Evolutionary conservation across 2,797 vertebrate species (phyloP), one percentile per base, ranked within the genome.

Genomic region (Catamblyrhynchus diadema): DNA sequence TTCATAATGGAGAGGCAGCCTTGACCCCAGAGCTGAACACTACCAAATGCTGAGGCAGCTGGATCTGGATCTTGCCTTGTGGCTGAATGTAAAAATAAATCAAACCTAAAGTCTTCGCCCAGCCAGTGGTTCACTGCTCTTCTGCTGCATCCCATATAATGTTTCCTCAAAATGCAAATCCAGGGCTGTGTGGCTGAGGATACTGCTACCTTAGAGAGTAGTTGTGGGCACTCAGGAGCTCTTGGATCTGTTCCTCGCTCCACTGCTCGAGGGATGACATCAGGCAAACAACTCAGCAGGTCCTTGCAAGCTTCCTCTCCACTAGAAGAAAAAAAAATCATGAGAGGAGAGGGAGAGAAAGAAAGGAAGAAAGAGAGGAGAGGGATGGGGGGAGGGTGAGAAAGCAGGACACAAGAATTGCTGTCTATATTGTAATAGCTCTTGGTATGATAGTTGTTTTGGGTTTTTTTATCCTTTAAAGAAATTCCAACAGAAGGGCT

Each of bases 261-360:
- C 25, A 3, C 32, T 45, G 7, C 17, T 85, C 11, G 6, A 0
- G 3, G 30, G 14, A 14, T 23, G 22, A 44, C 28, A 16, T 54
- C 25, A 72, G 61, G 35, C 8, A 64, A 78, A 57, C 15, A 56
- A 61, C 37, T 86, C 57, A n/a, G 7, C 35, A n/a, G 18, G 39
- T 37, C n/a, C 23, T 73, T 70, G 57, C n/a, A 57, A 64, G 27
- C 21, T 81, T 77, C 15, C 8, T 70, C 12, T 44, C 21, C 9
- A 28, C 0, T 1, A 33, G 9, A 64, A 64, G 5, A 33, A 35
- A 2, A 37, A n/a, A n/a, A 88, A 39, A 10, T 35, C 8, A 18
- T 12, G 30, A 25, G 62, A 79, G 35, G 72, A 50, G 39, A 72
- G 25, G 39, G 7, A 65, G n/a, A 50, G 28, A 35, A 21, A 44